phyloP scores from a whole-genome alignment of 2,113 vertebrate genomes.

The Theristicus caerulescens region DNA sequence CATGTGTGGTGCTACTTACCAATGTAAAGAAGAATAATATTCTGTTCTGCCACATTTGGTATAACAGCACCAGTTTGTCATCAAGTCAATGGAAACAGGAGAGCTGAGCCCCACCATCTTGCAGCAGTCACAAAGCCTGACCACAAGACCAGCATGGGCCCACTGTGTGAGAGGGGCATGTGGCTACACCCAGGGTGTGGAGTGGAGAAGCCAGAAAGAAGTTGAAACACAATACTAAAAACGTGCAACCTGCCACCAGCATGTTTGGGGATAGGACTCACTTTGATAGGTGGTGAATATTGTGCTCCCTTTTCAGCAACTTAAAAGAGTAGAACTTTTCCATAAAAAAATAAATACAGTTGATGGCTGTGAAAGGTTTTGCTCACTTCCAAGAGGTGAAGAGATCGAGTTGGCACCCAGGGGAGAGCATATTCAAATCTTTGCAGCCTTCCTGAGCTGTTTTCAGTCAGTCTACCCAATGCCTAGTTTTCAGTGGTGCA shows the following conservation, averaged over 20 bases:
- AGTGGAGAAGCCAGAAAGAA: neutral
- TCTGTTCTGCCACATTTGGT: neutral
- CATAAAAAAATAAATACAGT: neutral
- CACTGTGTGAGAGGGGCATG: accelerated
- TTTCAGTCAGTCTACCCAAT: too few relatives aligned
- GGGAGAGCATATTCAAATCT: neutral
- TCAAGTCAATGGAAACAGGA: neutral
- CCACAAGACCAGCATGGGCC: neutral
- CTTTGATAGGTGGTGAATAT: too few relatives aligned
- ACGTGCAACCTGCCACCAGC: neutral
- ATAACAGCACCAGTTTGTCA: neutral
- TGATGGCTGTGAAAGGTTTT: neutral
- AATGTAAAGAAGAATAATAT: neutral
- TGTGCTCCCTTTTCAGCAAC: neutral
- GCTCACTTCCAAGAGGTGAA: neutral
- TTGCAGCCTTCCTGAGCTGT: neutral
- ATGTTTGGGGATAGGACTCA: neutral
- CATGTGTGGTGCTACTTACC: accelerated
- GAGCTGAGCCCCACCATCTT: neutral
- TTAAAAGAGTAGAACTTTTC: neutral
- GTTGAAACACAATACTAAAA: neutral
- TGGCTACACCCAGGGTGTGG: neutral
- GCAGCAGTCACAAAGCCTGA: neutral
- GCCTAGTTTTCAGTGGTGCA: neutral
- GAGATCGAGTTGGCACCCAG: neutral